Percentiles rank a stretch among this genome's conserved stretches.
These are phyloP conservation scores for Aphrophora alni DNA, from an alignment of 2,888 invertebrate genomes.

Conservation along the genomic window DNA sequence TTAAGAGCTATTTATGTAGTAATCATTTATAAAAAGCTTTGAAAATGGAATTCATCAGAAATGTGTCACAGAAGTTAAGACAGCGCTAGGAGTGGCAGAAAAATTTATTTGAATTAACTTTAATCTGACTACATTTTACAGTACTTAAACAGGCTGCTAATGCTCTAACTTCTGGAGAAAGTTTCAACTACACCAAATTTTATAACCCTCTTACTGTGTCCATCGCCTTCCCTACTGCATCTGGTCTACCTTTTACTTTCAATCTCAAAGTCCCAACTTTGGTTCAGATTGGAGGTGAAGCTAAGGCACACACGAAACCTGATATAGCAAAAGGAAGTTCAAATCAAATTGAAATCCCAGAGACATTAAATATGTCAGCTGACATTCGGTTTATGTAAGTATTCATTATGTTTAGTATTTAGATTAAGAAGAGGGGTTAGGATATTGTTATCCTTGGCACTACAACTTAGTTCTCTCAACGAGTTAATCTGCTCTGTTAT, in stretches of 20 bases:
- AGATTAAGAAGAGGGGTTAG: too few species aligned
- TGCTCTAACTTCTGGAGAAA: slow-evolving; percentile 59
- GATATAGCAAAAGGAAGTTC: slow-evolving; percentile 45
- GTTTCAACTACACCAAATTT: slow-evolving; percentile 67
- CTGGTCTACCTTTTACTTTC: slow-evolving; percentile 73
- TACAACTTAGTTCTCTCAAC: too few species aligned
- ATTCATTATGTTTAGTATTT: neutral
- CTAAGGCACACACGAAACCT: slow-evolving; percentile 59
- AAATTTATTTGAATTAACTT: too few species aligned
- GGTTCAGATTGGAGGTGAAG: slow-evolving; percentile 61
- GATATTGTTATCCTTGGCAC: too few species aligned
- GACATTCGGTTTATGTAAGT: slow-evolving; percentile 60
- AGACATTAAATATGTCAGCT: slow-evolving; percentile 58
- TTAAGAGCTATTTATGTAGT: too few species aligned
- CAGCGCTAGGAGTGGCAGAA: too few species aligned
- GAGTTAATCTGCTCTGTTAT: too few species aligned
- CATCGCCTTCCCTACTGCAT: slow-evolving; percentile 73
- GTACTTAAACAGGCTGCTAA: slow-evolving; percentile 57
- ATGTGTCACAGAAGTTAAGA: too few species aligned
- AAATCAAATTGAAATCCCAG: slow-evolving; percentile 52
- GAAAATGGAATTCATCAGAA: too few species aligned
- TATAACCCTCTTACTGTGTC: slow-evolving; percentile 64
- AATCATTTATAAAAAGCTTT: too few species aligned
- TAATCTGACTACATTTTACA: slow-evolving; percentile 35
- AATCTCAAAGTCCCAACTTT: slow-evolving; percentile 66